These are phyloP conservation scores for Acronicta aceris DNA, from an alignment of 2,888 invertebrate genomes.

Conservation along the genomic window DNA sequence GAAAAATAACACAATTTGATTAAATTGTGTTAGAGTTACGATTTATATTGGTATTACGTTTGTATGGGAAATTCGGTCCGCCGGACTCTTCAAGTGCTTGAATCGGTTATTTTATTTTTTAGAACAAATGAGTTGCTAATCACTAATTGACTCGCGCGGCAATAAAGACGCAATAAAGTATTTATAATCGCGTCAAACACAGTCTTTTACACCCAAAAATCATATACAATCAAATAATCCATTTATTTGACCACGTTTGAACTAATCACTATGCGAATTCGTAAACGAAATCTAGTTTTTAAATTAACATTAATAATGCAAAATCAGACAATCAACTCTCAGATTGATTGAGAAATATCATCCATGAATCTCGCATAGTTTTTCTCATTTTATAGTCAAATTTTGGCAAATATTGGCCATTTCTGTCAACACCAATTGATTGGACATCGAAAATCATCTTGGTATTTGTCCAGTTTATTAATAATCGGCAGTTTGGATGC, in stretches of 20 bases:
- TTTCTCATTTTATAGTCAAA: conserved; percentile 40
- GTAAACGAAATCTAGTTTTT: conserved; percentile 48
- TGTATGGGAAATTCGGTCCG: too few species aligned
- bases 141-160: background rate
- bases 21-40: too few species aligned
- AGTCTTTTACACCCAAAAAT: conserved; percentile 1
- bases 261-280: conserved; percentile 46
- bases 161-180: background rate
- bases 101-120: too few species aligned
- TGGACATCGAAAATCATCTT: conserved; percentile 49
- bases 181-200: too few species aligned
- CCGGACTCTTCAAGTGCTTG: too few species aligned
- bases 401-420: conserved; percentile 45
- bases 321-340: conserved; percentile 43
- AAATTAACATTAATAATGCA: conserved; percentile 41
- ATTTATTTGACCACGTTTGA: conserved; percentile 16
- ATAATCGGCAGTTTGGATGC: conserved; percentile 55
- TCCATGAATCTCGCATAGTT: conserved; percentile 28
- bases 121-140: too few species aligned
- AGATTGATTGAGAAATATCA: conserved; percentile 58
- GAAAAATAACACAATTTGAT: too few species aligned
- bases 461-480: conserved; percentile 54
- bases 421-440: conserved; percentile 59
- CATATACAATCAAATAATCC: conserved; percentile 16
- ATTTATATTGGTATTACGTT: too few species aligned